These are phyloP conservation scores for Pygoscelis antarcticus DNA, from an alignment of 2,113 vertebrate genomes.

Conservation along the genomic window DNA sequence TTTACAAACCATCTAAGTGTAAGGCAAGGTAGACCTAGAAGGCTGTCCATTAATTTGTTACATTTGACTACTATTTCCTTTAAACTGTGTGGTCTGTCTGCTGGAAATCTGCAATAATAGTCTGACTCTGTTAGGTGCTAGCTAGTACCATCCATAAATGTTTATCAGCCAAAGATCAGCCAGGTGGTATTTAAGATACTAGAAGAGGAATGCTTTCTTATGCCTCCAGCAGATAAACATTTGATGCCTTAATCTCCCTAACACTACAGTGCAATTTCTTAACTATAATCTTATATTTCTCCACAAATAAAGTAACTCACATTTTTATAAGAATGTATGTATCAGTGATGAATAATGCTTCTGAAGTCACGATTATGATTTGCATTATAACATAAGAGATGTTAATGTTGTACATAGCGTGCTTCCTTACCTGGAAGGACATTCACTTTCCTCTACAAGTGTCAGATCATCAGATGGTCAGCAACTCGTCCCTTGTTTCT, in stretches of 20 bases:
- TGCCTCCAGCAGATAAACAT: neutral
- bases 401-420: neutral
- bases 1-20: neutral
- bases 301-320: neutral
- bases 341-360: neutral
- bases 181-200: neutral
- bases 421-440: neutral
- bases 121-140: neutral
- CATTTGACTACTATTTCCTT: neutral
- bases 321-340: neutral
- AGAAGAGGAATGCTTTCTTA: neutral
- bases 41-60: neutral
- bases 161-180: neutral
- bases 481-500: neutral
- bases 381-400: neutral
- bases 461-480: neutral
- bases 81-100: neutral
- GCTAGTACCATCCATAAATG: neutral
- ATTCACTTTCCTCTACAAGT: neutral
- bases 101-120: neutral
- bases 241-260: neutral
- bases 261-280: neutral
- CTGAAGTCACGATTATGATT: neutral
- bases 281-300: neutral
- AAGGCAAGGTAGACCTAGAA: neutral